Conservation (phyloP, 2,888 invertebrate genomes). For the Prosapia bicincta region DNA sequence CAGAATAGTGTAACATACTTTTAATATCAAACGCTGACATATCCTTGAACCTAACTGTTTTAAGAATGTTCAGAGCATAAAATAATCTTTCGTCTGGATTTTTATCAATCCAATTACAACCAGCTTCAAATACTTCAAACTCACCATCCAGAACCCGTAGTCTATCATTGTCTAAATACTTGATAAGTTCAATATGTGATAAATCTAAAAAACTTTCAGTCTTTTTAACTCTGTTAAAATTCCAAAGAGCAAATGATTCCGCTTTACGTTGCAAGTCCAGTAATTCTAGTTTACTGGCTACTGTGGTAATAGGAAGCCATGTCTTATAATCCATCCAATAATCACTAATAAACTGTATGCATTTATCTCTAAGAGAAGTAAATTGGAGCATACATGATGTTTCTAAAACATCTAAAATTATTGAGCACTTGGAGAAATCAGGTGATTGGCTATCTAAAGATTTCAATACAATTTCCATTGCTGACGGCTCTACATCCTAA, state of each 20-base stretch:
- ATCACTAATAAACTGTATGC: conserved; percentile 19
- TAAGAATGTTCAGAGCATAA: conserved; percentile 13
- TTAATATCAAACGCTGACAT: conserved; percentile 21
- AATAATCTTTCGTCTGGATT: conserved; percentile 24
- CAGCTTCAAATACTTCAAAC: conserved; percentile 31
- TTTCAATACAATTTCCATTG: conserved; percentile 10
- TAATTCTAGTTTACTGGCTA: conserved; percentile 22
- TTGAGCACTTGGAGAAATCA: conserved; percentile 21
- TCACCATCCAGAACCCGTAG: conserved; percentile 17
- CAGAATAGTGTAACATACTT: conserved; percentile 22
- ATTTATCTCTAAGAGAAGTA: conserved; percentile 13
- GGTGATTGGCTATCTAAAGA: conserved; percentile 5
- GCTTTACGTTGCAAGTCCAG: conserved; percentile 20
- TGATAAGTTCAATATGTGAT: conserved; percentile 6
- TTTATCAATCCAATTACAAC: conserved; percentile 23
- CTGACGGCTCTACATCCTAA: conserved; percentile 24
- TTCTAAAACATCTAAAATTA: conserved; percentile 23
- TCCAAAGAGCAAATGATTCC: conserved; percentile 23
- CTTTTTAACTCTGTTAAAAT: conserved; percentile 18
- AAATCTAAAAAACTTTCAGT: conserved; percentile 23
- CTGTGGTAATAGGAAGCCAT: conserved; percentile 7
- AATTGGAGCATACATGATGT: conserved; percentile 26
- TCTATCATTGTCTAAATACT: conserved; percentile 18
- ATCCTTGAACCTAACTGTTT: conserved; percentile 19
- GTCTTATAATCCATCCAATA: conserved; percentile 25